Conservation (phyloP, 2,797 vertebrate genomes). For the Tadarida brasiliensis region DNA sequence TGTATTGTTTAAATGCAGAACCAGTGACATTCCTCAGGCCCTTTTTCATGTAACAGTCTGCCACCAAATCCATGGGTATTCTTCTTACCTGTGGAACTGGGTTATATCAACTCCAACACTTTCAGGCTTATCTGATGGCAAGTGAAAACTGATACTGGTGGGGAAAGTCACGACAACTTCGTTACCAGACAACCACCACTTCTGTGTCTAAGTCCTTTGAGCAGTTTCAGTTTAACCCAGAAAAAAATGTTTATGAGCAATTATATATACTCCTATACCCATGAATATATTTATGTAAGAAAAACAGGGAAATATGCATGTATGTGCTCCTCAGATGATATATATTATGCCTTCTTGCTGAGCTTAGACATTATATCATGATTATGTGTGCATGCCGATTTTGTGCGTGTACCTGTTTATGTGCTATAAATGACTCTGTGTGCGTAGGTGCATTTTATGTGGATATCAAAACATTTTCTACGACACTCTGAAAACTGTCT, state of each 20-base stretch:
- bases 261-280: background rate
- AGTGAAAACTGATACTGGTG: background rate
- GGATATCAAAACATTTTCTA: background rate
- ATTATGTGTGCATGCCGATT: background rate
- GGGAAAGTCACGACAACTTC: background rate
- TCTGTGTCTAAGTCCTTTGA: background rate
- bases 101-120: slow-evolving; percentile 23
- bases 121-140: slow-evolving; percentile 55
- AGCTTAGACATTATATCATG: background rate
- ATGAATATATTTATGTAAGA: background rate
- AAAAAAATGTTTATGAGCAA: slow-evolving; percentile 38
- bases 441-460: background rate
- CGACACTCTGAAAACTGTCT: background rate
- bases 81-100: slow-evolving; percentile 36
- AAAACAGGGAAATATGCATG: slow-evolving; percentile 10
- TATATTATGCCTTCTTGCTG: background rate
- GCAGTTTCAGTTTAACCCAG: slow-evolving; percentile 49
- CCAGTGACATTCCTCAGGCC: slow-evolving; percentile 72
- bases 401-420: background rate
- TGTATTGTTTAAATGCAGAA: slow-evolving; percentile 49
- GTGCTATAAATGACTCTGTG: background rate
- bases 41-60: slow-evolving; percentile 48
- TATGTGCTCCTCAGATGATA: background rate
- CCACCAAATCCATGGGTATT: background rate
- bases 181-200: background rate